Base-by-base conservation (phyloP, 1,140 invertebrate species). In the Drosophila erecta region DNA sequence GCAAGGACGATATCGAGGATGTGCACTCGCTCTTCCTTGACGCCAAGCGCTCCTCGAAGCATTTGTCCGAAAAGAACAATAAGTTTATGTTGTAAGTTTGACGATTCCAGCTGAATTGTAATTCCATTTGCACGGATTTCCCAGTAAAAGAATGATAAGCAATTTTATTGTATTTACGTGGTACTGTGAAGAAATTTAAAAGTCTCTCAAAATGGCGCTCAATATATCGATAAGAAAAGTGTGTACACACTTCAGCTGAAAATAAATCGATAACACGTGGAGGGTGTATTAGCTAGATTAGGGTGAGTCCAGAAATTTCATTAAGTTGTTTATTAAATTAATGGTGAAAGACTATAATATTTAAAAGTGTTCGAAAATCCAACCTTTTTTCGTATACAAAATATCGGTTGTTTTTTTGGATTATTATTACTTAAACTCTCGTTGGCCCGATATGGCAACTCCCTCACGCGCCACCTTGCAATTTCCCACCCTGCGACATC, bases 31-130 rank as follows among this genome's bases (percentile, higher is more conserved):
- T 99, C 1, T 99, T 99, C 93, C 94, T 98, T 43, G 98, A 99
- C 94, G 98, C 98, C 15, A 99, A 99, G 93, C 96, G 97, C 22
- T 99, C 98, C 1, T 98, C 98, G 0, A 97, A 97, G 92, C 96
- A 99, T 83, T 93, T 99, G 30, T 95, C 96, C 1, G 96, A 98
- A 91, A 95, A 98, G 83, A 95, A 96, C 81, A 97, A 98, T 79
- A 98, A 98, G 93, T 99, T 95, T 93, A 98, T 99, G 97, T 96
- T 95, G 92, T 97, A 95, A 93, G 76, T 46, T 80, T 30, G 7
- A 22, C 37, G 37, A 43, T 37, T 41, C 11, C 55, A 14, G 33
- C 35, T 22, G 3, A 41, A 35, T 41, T 37, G 15, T 49, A 61
- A 60, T 78, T 74, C 30, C 74, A 55, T 71, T 49, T 10, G 41